phyloP scores from a whole-genome alignment of 2,797 vertebrate species.

The Myotis findleyi region DNA sequence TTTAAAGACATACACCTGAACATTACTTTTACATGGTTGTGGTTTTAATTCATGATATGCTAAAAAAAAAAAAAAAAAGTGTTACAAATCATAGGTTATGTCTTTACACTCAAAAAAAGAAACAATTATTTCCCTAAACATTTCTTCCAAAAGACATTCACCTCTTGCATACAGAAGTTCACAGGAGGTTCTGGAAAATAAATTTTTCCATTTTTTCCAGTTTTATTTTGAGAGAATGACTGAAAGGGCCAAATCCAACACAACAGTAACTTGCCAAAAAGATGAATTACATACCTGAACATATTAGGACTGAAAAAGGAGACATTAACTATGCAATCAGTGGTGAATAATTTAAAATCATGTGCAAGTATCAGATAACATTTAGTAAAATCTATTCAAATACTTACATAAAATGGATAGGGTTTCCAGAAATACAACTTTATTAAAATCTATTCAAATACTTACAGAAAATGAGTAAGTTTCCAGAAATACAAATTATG shows the following conservation, averaged over 20 bases:
- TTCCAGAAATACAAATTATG: slow-evolving; percentile 52
- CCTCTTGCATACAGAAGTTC: slow-evolving; percentile 12
- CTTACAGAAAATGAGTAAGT: neutral
- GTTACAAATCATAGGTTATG: neutral
- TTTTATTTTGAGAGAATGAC: slow-evolving; percentile 51
- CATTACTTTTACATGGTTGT: slow-evolving; percentile 17
- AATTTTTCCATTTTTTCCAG: slow-evolving; percentile 40
- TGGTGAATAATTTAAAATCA: slow-evolving; percentile 41
- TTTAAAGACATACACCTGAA: neutral
- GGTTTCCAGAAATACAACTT: slow-evolving; percentile 37
- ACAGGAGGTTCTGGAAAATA: slow-evolving; percentile 1
- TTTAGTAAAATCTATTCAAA: neutral
- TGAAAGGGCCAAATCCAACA: slow-evolving; percentile 41
- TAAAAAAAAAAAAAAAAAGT: slow-evolving; percentile 51
- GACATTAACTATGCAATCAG: neutral
- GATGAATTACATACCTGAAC: neutral
- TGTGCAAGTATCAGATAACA: neutral
- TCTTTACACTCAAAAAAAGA: neutral
- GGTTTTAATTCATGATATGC: slow-evolving; percentile 55
- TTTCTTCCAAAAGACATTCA: slow-evolving; percentile 31
- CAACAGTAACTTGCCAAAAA: slow-evolving; percentile 28
- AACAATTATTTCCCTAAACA: slow-evolving; percentile 6
- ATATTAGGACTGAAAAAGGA: neutral
- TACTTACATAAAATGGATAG: neutral
- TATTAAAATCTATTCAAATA: slow-evolving; percentile 2